Percentiles rank a stretch among this genome's conserved stretches.
These are phyloP conservation scores for Hydrotaea cyrtoneurina DNA, from an alignment of 2,888 invertebrate species.

Conservation along the genomic window DNA sequence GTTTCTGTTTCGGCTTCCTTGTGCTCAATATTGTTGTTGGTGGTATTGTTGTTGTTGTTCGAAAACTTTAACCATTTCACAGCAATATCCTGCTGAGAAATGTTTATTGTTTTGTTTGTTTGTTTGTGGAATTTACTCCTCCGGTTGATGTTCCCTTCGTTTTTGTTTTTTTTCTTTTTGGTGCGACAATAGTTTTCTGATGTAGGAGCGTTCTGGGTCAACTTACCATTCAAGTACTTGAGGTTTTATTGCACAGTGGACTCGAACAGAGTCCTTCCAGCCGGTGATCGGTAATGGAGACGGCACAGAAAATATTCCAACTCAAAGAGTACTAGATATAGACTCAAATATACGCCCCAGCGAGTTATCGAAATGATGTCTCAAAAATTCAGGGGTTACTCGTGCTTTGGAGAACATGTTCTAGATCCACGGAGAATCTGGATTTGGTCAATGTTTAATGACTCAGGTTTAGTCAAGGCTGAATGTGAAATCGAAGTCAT, in stretches of 20 bases:
- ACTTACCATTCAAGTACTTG: slow-evolving; percentile 23
- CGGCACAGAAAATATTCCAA: no score
- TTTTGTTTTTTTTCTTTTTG: neutral
- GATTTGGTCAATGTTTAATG: no score
- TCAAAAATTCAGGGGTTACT: no score
- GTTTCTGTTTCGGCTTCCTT: slow-evolving; percentile 29
- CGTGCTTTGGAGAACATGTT: no score
- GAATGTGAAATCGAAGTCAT: no score
- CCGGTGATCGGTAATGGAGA: no score
- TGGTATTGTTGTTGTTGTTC: slow-evolving; percentile 34
- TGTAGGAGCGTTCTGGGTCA: slow-evolving; percentile 28
- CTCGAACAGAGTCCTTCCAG: no score
- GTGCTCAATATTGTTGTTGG: neutral
- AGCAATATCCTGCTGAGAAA: slow-evolving; percentile 57
- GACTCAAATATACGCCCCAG: no score
- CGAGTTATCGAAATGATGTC: no score
- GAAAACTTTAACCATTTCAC: slow-evolving; percentile 61
- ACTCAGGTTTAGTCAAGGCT: no score
- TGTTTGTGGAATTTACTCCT: slow-evolving; percentile 13
- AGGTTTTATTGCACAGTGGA: slow-evolving; percentile 21
- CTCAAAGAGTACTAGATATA: no score
- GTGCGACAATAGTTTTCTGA: slow-evolving; percentile 29
- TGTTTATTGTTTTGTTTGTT: slow-evolving; percentile 53
- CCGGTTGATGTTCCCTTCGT: slow-evolving; percentile 5
- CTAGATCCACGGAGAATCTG: no score